phyloP scores from a whole-genome alignment of 2,888 invertebrate genomes.

The Romanomermis culicivorax region DNA sequence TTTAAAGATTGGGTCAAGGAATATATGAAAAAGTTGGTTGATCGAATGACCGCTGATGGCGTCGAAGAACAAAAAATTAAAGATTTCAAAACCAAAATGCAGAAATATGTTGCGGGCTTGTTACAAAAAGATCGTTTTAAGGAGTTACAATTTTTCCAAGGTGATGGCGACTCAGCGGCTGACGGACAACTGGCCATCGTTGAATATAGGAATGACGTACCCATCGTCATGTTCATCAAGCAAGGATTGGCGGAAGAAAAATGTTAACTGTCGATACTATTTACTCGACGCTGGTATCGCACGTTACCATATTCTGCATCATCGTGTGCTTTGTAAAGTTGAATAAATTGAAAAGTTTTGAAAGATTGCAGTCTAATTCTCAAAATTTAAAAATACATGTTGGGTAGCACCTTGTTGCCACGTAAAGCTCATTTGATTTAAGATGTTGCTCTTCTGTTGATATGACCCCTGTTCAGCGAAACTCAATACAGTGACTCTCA shows the following conservation, averaged over 20 bases:
- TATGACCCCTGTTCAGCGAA: too few relatives aligned
- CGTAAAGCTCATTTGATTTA: too few relatives aligned
- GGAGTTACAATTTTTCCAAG: conserved; percentile 23
- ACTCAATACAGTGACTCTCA: too few relatives aligned
- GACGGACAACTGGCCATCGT: conserved; percentile 23
- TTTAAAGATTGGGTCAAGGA: conserved; percentile 79
- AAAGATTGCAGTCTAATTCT: too few relatives aligned
- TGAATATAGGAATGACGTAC: conserved; percentile 19
- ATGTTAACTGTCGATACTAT: too few relatives aligned
- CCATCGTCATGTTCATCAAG: conserved; percentile 23
- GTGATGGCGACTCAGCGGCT: conserved; percentile 17
- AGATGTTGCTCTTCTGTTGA: too few relatives aligned
- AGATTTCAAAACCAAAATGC: conserved; percentile 18
- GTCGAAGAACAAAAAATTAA: conserved; percentile 23
- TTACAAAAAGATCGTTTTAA: conserved; percentile 19
- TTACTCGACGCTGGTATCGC: too few relatives aligned
- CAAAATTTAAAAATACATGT: too few relatives aligned
- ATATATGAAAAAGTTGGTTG: conserved; percentile 67
- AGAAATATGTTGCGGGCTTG: conserved; percentile 9
- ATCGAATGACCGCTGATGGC: conserved; percentile 26
- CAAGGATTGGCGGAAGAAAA: conserved; percentile 25
- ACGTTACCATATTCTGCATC: too few relatives aligned
- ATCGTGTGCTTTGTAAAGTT: too few relatives aligned
- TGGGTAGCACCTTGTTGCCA: too few relatives aligned
- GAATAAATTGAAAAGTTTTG: too few relatives aligned